phyloP scores from a whole-genome alignment of 92 coral and sea anemone genomes.

The Heliopora coerulea region DNA sequence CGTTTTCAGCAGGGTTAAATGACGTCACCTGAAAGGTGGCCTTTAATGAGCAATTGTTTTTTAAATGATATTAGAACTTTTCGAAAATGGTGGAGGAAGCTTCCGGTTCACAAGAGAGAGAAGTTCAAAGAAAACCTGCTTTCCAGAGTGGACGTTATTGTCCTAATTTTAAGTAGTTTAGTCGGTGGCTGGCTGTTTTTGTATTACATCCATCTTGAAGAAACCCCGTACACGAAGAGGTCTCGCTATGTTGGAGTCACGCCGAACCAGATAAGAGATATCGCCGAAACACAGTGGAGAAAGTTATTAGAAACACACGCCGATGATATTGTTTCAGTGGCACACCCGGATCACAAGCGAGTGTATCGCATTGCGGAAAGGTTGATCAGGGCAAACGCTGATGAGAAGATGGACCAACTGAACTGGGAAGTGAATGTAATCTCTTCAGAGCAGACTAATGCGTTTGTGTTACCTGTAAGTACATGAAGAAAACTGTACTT shows the following conservation, averaged over 20 bases:
- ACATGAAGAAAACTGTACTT: too few species aligned
- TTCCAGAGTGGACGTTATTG: slow-evolving; percentile 58
- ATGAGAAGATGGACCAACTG: slow-evolving; percentile 70
- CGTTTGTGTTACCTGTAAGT: slow-evolving; percentile 93
- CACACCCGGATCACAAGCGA: slow-evolving; percentile 79
- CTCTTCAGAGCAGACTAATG: slow-evolving; percentile 73
- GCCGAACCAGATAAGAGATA: slow-evolving; percentile 77
- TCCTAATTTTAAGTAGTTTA: slow-evolving; percentile 58
- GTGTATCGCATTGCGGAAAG: slow-evolving; percentile 70
- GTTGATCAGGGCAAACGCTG: slow-evolving; percentile 67
- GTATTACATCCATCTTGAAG: slow-evolving; percentile 86
- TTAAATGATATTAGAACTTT: slow-evolving; percentile 72
- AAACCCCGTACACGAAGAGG: slow-evolving; percentile 84
- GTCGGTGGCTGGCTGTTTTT: slow-evolving; percentile 70
- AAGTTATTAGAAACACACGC: slow-evolving; percentile 75
- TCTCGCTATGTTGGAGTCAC: slow-evolving; percentile 82
- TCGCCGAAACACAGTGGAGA: slow-evolving; percentile 68
- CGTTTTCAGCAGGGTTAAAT: too few species aligned
- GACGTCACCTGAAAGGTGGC: too few species aligned
- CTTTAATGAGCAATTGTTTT: too few species aligned
- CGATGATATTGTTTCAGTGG: slow-evolving; percentile 65
- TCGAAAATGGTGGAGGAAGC: slow-evolving; percentile 88
- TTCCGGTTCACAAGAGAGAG: slow-evolving; percentile 66
- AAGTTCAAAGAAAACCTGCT: slow-evolving; percentile 51
- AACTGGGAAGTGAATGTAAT: slow-evolving; percentile 97